Evolutionary conservation across 1,140 invertebrate species (phyloP), one percentile per base, ranked within the genome.

Genomic region (Chlorops oryzae): DNA sequence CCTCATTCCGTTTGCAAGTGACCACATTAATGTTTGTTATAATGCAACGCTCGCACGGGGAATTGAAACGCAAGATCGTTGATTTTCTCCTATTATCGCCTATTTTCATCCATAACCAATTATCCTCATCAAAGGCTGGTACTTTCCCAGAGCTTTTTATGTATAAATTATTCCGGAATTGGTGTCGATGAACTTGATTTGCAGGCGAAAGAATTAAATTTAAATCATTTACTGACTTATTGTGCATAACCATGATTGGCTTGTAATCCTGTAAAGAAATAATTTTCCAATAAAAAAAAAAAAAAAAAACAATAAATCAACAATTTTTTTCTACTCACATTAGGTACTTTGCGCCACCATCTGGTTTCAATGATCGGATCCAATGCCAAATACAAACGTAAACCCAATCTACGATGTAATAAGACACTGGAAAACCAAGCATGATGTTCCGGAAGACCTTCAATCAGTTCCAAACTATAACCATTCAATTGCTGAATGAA

Each of bases 381-480:
- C 25, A 48, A 25, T 18, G 18, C 27, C 2, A 51, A 25, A 35
- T 27, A 55, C 23, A 82, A 55, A 46, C 77, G 62, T 6, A 80
- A 62, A 18, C 78, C 80, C 2, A 51, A 51, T 51, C 77, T 73
- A 48, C 78, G 72, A 42, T 75, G 71, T 12, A 76, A 58, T 35
- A 81, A 61, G 49, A 75, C 79, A 21, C 75, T 70, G 0, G 79
- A 81, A 21, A 81, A 51, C 80, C 80, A 82, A 13, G 65, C 62
- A 3, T 78, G 77, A 12, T 73, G 69, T 59, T 80, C 78, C 41
- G 79, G 77, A 17, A 78, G 78, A 52, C 79, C 81, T 55, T 81
- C 80, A 17, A 79, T 69, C 1, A 74, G 70, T 9, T 67, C 52
- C 3, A 78, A 72, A 2, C 65, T 40, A 59, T 63, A 59, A 15